These are phyloP conservation scores for Elgonia sp. DNA, from an alignment of 2,888 invertebrate species.

Conservation along the genomic window DNA sequence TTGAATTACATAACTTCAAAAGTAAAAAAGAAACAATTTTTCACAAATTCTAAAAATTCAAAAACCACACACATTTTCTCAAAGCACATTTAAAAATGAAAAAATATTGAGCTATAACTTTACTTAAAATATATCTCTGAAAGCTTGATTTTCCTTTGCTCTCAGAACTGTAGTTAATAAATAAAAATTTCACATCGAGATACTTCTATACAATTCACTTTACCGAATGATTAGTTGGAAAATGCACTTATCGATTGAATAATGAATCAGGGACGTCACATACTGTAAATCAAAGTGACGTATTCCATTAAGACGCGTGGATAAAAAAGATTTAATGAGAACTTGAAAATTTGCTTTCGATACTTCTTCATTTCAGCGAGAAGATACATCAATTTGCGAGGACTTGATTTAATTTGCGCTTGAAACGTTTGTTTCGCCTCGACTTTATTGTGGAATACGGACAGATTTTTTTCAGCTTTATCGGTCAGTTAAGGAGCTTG, in stretches of 20 bases:
- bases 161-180: background rate
- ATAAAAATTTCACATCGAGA: slow-evolving; percentile 33
- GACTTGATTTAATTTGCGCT: slow-evolving; percentile 51
- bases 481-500: slow-evolving; percentile 43
- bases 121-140: background rate
- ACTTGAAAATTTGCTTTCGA: slow-evolving; percentile 23
- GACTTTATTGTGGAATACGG: slow-evolving; percentile 24
- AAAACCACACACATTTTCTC: no score
- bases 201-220: slow-evolving; percentile 39
- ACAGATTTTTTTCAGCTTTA: slow-evolving; percentile 32
- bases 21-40: no score
- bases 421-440: slow-evolving; percentile 28
- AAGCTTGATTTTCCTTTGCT: slow-evolving; percentile 1
- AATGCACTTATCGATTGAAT: slow-evolving; percentile 56
- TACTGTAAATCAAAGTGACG: slow-evolving; percentile 45
- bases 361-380: slow-evolving; percentile 17
- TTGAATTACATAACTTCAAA: no score
- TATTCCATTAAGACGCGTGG: slow-evolving; percentile 26
- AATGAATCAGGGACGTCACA: slow-evolving; percentile 33
- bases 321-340: slow-evolving; percentile 25
- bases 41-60: no score
- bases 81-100: no score
- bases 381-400: slow-evolving; percentile 31
- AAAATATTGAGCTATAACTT: no score
- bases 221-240: slow-evolving; percentile 37